Percentiles rank a stretch among this genome's conserved stretches.
phyloP scores from a whole-genome alignment of 2,797 vertebrate species.

The Macropodus opercularis region DNA sequence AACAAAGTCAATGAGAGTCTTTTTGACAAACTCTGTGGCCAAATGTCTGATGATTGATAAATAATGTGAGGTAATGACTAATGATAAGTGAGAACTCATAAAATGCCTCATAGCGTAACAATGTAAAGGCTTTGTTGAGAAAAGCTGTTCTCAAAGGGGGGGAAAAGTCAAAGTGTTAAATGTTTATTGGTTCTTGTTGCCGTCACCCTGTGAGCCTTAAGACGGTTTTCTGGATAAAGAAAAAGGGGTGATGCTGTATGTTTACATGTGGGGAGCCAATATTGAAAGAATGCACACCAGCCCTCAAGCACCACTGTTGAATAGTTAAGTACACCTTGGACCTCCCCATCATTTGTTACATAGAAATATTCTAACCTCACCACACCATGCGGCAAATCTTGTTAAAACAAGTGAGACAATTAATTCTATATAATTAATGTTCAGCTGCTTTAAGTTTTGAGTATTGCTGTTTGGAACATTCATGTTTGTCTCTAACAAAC shows the following conservation, averaged over 20 bases:
- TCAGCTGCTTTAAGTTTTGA: slow-evolving; percentile 78
- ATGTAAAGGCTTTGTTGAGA: slow-evolving; percentile 59
- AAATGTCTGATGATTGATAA: slow-evolving; percentile 63
- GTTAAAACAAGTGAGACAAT: slow-evolving; percentile 56
- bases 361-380: slow-evolving; percentile 61
- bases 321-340: slow-evolving; percentile 71
- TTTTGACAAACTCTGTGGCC: slow-evolving; percentile 60
- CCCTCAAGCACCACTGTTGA: slow-evolving; percentile 70
- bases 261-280: slow-evolving; percentile 31
- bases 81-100: slow-evolving; percentile 40
- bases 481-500: slow-evolving; percentile 75
- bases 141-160: slow-evolving; percentile 38
- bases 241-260: slow-evolving; percentile 47
- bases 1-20: slow-evolving; percentile 52
- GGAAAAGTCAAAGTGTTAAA: slow-evolving; percentile 43
- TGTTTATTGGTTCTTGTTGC: slow-evolving; percentile 71
- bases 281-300: slow-evolving; percentile 54
- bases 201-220: slow-evolving; percentile 75
- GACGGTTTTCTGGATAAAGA: slow-evolving; percentile 41
- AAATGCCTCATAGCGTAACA: slow-evolving; percentile 46
- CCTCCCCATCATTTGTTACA: slow-evolving; percentile 68
- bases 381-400: slow-evolving; percentile 58
- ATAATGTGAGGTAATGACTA: slow-evolving; percentile 57
- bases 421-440: slow-evolving; percentile 78
- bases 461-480: slow-evolving; percentile 74